Conservation (phyloP, 1,140 invertebrate species). For the Ooceraea biroi region DNA sequence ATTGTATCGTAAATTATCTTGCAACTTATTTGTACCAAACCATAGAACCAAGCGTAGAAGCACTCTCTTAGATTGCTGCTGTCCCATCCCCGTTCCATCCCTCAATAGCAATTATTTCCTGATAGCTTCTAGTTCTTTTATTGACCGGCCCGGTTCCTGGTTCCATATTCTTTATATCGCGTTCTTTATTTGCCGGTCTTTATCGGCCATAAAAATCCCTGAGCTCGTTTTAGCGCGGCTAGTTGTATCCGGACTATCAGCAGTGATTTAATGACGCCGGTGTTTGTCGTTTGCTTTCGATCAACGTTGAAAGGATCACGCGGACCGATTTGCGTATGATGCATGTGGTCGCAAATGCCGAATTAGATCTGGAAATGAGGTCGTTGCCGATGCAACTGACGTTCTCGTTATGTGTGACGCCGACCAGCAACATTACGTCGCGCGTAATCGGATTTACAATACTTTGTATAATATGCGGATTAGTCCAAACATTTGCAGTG, state of each 20-base stretch:
- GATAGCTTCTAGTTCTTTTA: not conserved
- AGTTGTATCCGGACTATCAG: conserved; percentile 30
- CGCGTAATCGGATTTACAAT: conserved; percentile 63
- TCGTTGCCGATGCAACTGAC: conserved; percentile 60
- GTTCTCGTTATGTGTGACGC: conserved; percentile 57
- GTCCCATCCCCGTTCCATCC: not conserved
- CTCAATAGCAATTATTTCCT: not conserved
- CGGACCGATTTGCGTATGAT: conserved; percentile 57
- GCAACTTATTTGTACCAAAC: too few species aligned
- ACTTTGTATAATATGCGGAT: conserved; percentile 62
- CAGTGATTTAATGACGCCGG: conserved; percentile 53
- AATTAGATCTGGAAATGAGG: conserved; percentile 63
- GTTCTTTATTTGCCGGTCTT: not conserved
- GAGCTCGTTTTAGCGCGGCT: not conserved
- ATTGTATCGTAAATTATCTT: not conserved
- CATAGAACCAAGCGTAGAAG: too few species aligned
- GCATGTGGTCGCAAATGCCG: conserved; percentile 57
- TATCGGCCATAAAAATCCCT: not conserved
- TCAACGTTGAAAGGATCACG: conserved; percentile 50
- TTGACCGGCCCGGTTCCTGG: not conserved
- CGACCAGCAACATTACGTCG: conserved; percentile 49
- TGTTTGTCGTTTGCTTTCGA: conserved; percentile 61
- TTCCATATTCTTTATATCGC: not conserved
- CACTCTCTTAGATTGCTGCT: not conserved
- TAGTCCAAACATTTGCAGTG: conserved; percentile 61